Evolutionary conservation across 2,797 vertebrate genomes (phyloP).

Genomic region (Chelidonichthys spinosus): DNA sequence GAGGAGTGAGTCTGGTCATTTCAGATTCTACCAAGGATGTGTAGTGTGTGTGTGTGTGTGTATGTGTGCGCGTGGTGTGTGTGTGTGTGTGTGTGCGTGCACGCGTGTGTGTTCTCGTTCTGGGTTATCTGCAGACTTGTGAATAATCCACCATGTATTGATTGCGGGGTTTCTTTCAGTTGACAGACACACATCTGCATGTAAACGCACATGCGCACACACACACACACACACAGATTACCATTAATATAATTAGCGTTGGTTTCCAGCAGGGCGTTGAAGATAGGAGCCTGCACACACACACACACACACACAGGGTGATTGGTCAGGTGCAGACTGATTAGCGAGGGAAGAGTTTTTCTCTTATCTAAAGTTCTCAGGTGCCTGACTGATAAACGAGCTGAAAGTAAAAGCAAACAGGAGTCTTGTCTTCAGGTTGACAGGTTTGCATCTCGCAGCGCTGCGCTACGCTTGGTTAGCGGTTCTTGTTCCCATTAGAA

Average conservation of each 20-base stretch:
- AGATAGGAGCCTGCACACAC: slow-evolving; percentile 23
- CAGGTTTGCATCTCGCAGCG: no score
- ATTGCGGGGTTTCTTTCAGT: slow-evolving; percentile 38
- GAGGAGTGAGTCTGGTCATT: no score
- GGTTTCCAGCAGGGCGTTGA: slow-evolving; percentile 4
- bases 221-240: background rate
- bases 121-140: slow-evolving; percentile 53
- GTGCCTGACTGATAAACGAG: background rate
- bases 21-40: no score
- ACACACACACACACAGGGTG: slow-evolving; percentile 22
- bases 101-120: no score
- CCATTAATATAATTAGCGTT: slow-evolving; percentile 40
- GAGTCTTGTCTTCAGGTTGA: background rate
- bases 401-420: background rate
- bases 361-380: slow-evolving; percentile 47
- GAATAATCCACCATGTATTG: slow-evolving; percentile 63
- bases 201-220: background rate
- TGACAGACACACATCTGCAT: slow-evolving; percentile 5
- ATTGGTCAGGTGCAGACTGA: slow-evolving; percentile 47
- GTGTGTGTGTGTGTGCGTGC: no score
- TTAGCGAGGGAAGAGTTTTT: slow-evolving; percentile 36
- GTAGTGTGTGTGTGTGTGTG: no score
- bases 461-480: no score
- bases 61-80: no score
- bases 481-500: no score